phyloP scores from a whole-genome alignment of 2,888 invertebrate genomes.

The Drosophila atroscutellata region DNA sequence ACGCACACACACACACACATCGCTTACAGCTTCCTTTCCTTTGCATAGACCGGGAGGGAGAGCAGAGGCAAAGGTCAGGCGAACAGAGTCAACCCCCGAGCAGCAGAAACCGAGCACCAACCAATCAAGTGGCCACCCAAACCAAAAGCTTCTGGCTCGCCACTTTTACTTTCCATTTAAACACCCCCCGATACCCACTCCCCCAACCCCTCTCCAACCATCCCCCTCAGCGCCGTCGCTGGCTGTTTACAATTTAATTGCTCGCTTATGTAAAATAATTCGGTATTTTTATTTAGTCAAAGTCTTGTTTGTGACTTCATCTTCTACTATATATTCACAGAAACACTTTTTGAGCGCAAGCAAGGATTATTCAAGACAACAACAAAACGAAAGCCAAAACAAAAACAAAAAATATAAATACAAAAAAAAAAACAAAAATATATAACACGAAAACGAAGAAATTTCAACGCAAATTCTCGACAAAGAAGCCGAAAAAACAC shows the following conservation, averaged over 20 bases:
- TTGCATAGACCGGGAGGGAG: neutral
- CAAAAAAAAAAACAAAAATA: slow-evolving; percentile 44
- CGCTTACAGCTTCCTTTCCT: slow-evolving; percentile 32
- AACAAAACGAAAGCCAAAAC: slow-evolving; percentile 45
- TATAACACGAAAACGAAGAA: slow-evolving; percentile 48
- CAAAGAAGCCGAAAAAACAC: slow-evolving; percentile 51
- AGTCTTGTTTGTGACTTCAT: slow-evolving; percentile 48
- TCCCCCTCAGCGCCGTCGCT: slow-evolving; percentile 5
- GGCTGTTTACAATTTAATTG: slow-evolving; percentile 33
- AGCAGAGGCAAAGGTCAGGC: slow-evolving; percentile 50
- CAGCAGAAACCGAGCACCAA: slow-evolving; percentile 63
- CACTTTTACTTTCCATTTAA: slow-evolving; percentile 75
- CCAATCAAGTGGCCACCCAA: slow-evolving; percentile 79
- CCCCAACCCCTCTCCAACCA: neutral
- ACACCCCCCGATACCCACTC: slow-evolving; percentile 18
- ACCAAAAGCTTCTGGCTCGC: slow-evolving; percentile 74
- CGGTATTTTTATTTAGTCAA: slow-evolving; percentile 31
- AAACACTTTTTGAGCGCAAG: slow-evolving; percentile 84
- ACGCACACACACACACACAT: slow-evolving; percentile 16
- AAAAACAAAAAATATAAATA: slow-evolving; percentile 27
- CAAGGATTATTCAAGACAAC: slow-evolving; percentile 78
- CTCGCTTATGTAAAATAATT: slow-evolving; percentile 35
- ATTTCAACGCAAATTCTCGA: slow-evolving; percentile 60
- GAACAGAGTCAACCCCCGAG: slow-evolving; percentile 51
- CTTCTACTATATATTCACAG: slow-evolving; percentile 72